These are phyloP conservation scores for Premnoplex brunnescens DNA, from an alignment of 2,797 vertebrate species.

Conservation along the genomic window DNA sequence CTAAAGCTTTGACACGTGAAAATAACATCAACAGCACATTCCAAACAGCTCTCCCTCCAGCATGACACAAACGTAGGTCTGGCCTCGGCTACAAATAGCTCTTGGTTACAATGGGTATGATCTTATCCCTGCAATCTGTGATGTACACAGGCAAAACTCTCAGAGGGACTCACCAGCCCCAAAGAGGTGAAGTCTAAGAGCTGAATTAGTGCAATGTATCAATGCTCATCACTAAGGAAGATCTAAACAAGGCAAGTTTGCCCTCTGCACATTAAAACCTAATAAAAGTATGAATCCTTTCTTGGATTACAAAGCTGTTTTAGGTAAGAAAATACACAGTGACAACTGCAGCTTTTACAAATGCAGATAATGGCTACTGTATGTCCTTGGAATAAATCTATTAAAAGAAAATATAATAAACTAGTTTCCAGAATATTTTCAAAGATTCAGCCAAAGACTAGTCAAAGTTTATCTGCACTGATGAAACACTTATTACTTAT, in stretches of 20 bases:
- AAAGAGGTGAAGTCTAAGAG: background rate
- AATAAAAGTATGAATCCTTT: background rate
- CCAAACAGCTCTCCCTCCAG: background rate
- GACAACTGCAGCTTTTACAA: background rate
- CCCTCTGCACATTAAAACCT: background rate
- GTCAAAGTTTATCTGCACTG: background rate
- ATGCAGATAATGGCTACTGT: background rate
- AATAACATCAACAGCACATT: background rate
- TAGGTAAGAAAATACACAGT: background rate
- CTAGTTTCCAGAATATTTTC: background rate
- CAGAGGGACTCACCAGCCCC: rapidly evolving
- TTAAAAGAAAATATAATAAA: background rate
- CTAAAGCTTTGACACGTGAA: background rate
- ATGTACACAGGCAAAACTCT: background rate
- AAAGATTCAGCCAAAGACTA: background rate
- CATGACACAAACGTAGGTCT: background rate
- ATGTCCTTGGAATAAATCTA: background rate
- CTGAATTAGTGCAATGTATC: background rate
- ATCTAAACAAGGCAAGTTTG: background rate
- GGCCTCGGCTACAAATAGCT: background rate
- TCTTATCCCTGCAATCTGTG: background rate
- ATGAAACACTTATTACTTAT: background rate
- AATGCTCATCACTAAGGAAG: background rate
- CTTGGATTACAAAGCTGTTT: background rate
- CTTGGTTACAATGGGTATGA: background rate